Evolutionary conservation across 2,113 vertebrate species (phyloP), one percentile per base, ranked within the genome.

Genomic region (Elgaria multicarinata): DNA sequence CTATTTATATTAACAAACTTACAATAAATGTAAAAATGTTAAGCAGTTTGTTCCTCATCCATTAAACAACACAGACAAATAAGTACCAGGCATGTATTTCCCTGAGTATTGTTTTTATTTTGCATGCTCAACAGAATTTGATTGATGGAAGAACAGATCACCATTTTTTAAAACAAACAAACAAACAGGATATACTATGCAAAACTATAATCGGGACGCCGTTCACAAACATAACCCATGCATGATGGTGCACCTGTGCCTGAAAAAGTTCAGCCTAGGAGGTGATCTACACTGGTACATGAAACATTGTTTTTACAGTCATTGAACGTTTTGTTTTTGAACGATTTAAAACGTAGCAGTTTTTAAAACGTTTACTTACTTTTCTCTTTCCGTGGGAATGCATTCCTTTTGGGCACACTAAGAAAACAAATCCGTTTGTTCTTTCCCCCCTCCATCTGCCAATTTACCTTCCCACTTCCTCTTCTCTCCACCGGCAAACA

Each of bases 121-220:
- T 92, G 89, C 88, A 82, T 74, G 53, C 80, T 75, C 89, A 79
- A 24, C 66, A 80, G 89, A 93, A 91, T 94, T 95, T 94, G 83
- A 91, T 83, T 90, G 85, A 87, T 87, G 72, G 77, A 76, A 64
- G 58, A 69, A 93, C 91, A 94, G 90, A 83, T 91, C 92, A 84
- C 78, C 76, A 92, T 91, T 4, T 88, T 87, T 86, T 90, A 95
- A 95, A 94, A 92, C 82, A 95, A 87, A 92, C 82, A 95, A 88
- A 84, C 78, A 94, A 94, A 90, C 92, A 86, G 85, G 83, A 20
- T n/a, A 66, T 79, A 81, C 46, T 46, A 28, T 44, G n/a, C 53
- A 84, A 77, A 50, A 36, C 39, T 88, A 78, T 72, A 69, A 50
- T 78, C 91, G 87, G 84, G n/a, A 24, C 26, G 58, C 26, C 10